phyloP scores from a whole-genome alignment of 1,140 invertebrate genomes.

The Hesperophylax magnus region DNA sequence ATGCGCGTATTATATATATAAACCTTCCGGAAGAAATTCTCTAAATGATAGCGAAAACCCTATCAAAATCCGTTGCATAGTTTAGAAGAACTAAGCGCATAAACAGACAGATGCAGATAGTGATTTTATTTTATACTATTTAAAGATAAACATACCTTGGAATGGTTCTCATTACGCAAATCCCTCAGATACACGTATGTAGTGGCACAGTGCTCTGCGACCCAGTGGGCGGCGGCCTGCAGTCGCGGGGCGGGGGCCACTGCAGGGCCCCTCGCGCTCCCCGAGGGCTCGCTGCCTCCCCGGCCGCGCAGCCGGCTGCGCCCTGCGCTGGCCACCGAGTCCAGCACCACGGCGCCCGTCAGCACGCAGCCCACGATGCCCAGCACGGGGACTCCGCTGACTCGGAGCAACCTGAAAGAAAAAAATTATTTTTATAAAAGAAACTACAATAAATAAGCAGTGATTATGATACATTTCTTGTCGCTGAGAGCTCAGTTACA shows the following conservation, averaged over 20 bases:
- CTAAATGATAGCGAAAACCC: no score
- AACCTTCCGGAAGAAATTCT: no score
- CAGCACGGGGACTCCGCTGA: constrained; percentile 36
- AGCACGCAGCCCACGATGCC: constrained; percentile 35
- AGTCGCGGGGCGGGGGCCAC: constrained; percentile 21
- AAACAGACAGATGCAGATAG: no score
- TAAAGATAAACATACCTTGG: constrained; percentile 39
- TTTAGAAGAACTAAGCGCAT: no score
- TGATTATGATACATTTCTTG: no score
- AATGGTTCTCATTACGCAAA: constrained; percentile 43
- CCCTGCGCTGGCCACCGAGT: constrained; percentile 42
- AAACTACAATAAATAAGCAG: no score
- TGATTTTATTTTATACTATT: no score
- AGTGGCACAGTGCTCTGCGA: neutral
- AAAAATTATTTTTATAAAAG: neutral
- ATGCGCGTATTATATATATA: no score
- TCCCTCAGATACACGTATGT: constrained; percentile 6
- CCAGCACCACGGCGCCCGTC: constrained; percentile 32
- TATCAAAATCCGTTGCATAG: no score
- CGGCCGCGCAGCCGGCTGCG: constrained; percentile 20
- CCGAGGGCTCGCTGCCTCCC: neutral
- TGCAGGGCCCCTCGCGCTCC: no score
- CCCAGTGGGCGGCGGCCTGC: constrained; percentile 3
- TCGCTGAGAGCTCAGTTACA: no score
- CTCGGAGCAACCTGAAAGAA: constrained; percentile 41